Base-by-base conservation (phyloP, 2,888 invertebrate genomes). In the Adela reaumurella region DNA sequence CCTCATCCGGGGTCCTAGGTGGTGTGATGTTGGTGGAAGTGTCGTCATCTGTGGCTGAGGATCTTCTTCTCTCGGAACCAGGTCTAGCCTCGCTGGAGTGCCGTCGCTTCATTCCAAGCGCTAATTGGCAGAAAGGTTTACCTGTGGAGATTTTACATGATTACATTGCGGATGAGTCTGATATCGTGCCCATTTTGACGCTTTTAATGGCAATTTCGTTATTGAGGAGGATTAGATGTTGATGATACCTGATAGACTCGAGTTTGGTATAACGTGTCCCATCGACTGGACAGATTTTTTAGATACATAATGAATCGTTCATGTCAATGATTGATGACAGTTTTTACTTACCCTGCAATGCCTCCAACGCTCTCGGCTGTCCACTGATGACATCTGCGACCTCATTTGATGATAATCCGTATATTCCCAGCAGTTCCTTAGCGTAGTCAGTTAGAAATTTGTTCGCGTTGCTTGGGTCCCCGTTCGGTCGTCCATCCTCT, bases 361-460 rank as follows among this genome's bases (percentile, higher is more conserved):
- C 87, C 62, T 86, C 85, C 56, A 87, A 81, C 46, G 87, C 87
- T 55, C 79, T 65, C 49, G 87, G 81, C 65, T 86, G 86, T 59
- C 86, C 83, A 51, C 83, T 83, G 54, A 88, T 84, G 59, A 83
- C 83, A 62, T 88, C 88, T 43, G 86, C 84, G 47, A 87, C 85
- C 63, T 88, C 89, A 54, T 78, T 80, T 17, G 85, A 84, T 49
- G 86, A 87, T 56, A 90, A 73, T 18, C 90, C 90, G 63, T 90
- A 90, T 58, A 90, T 88, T 20, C 88, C 87, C 49, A 90, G 71
- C 46, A 90, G 68, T 62, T 90, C 89, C 57, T 88, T 85, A 3
- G 89, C 89, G 64, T 88, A 90, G 61, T 89, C 89, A 59, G 88
- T 82, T 68, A 90, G 80, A 56, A 85, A 86, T 55, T 81, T 82